Percentiles rank a stretch among this genome's conserved stretches.
phyloP scores from a whole-genome alignment of 2,888 invertebrate genomes.

The Melinopterus prodromus region DNA sequence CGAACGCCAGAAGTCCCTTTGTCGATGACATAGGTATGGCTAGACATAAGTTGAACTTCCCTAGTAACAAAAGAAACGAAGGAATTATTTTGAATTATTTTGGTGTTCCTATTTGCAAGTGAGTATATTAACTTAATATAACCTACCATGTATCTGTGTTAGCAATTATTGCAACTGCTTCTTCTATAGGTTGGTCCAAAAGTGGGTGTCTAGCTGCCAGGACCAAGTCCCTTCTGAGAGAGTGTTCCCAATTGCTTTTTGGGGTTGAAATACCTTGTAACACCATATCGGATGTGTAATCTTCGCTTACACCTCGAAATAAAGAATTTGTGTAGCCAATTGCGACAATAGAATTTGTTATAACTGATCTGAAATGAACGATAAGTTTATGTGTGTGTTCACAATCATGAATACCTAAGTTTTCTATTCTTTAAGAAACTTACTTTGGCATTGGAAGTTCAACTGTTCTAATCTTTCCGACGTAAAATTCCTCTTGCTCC shows the following conservation, averaged over 20 bases:
- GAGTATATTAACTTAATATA: neutral
- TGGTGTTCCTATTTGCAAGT: neutral
- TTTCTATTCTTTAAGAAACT: slow-evolving; percentile 42
- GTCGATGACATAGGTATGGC: slow-evolving; percentile 63
- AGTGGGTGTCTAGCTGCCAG: slow-evolving; percentile 64
- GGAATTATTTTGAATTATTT: slow-evolving; percentile 24
- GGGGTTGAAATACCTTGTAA: slow-evolving; percentile 74
- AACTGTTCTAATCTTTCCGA: slow-evolving; percentile 51
- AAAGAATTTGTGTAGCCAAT: slow-evolving; percentile 68
- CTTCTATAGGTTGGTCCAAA: slow-evolving; percentile 75
- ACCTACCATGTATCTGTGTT: slow-evolving; percentile 81
- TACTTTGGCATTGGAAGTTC: slow-evolving; percentile 69
- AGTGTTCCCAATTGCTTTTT: slow-evolving; percentile 67
- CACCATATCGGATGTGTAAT: slow-evolving; percentile 78
- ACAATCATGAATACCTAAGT: too few species aligned
- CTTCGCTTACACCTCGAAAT: slow-evolving; percentile 70
- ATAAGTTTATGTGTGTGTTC: neutral
- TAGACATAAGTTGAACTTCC: slow-evolving; percentile 65
- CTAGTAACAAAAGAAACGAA: slow-evolving; percentile 50
- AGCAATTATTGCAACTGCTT: slow-evolving; percentile 84
- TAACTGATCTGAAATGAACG: slow-evolving; percentile 27
- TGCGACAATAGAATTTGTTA: slow-evolving; percentile 26
- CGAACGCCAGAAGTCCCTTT: slow-evolving; percentile 61
- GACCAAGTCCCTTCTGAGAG: slow-evolving; percentile 63
- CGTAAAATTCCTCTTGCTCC: slow-evolving; percentile 52